phyloP scores from a whole-genome alignment of 2,797 vertebrate genomes.

The Hipposideros larvatus region DNA sequence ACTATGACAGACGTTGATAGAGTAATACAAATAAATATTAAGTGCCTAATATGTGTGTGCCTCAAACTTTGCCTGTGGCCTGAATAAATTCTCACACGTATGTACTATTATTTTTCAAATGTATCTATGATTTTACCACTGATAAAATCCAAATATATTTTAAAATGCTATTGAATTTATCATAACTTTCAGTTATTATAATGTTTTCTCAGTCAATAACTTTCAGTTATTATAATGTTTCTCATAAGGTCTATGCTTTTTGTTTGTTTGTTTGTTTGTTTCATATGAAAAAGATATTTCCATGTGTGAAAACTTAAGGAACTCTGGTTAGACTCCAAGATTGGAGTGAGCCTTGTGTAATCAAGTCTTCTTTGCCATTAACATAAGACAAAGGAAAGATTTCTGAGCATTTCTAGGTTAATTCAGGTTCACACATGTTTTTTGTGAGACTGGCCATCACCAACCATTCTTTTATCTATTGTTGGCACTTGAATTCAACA shows the following conservation, averaged over 20 bases:
- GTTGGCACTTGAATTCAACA: not conserved
- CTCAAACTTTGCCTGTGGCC: not conserved
- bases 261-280: not conserved
- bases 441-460: not conserved
- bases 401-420: not conserved
- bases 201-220: slow-evolving; percentile 13
- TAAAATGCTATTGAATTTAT: not conserved
- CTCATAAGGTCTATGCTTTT: not conserved
- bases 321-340: not conserved
- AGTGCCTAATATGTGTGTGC: not conserved
- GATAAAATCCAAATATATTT: not conserved
- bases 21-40: not conserved
- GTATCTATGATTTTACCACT: not conserved
- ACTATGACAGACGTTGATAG: not conserved
- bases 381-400: not conserved
- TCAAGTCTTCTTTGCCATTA: not conserved
- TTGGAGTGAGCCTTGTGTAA: not conserved
- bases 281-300: not conserved
- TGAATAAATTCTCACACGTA: not conserved
- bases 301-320: not conserved
- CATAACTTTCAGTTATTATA: not conserved
- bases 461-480: not conserved
- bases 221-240: slow-evolving; percentile 1
- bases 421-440: not conserved
- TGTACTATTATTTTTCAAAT: not conserved